Evolutionary conservation across 2,113 vertebrate species (phyloP), one percentile per base, ranked within the genome.

Genomic region (Melanerpes formicivorus): DNA sequence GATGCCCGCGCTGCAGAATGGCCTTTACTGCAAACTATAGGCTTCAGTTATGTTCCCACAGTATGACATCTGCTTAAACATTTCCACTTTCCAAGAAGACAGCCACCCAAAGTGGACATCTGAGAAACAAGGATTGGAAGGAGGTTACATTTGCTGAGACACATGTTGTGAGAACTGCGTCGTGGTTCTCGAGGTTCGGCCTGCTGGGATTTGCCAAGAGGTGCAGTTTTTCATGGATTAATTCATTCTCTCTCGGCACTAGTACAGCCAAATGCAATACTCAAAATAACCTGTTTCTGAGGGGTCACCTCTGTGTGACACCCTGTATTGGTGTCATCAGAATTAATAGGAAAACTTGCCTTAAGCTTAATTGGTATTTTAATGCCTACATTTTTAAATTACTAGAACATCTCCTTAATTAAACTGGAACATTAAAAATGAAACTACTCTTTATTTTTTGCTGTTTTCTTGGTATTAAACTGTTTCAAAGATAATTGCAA

Each of bases 301-400:
- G 25, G 55, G 82, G 93, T 96, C 93, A 96, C 94, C 90, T 95
- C 91, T 91, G 8, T 72, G 44, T 94, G 95, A 81, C 87, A 91
- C 58, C 85, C 48, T 86, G 48, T 93, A 91, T 44, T 79, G 87
- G 70, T 96, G 87, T 90, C 79, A 79, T 93, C 73, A 75, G 91
- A 94, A 95, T 95, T 96, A 96, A 96, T 93, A 88, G 82, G 87
- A 95, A 95, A 95, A 79, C 70, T 95, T 95, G 93, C 95, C 95
- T 94, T 94, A 93, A 94, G 95, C 95, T 94, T 95, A 96, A 95
- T 96, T 92, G 94, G 85, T 95, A 93, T 94, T 96, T 86, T 93
- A 96, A 96, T 95, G 93, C 79, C 70, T 91, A 91, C 93, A 63
- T 69, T 96, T 94, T 96, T 69, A 93, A 93, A 96, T 95, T 96